Conservation (phyloP, 2,888 invertebrate species). For the Mimachlamys varia region DNA sequence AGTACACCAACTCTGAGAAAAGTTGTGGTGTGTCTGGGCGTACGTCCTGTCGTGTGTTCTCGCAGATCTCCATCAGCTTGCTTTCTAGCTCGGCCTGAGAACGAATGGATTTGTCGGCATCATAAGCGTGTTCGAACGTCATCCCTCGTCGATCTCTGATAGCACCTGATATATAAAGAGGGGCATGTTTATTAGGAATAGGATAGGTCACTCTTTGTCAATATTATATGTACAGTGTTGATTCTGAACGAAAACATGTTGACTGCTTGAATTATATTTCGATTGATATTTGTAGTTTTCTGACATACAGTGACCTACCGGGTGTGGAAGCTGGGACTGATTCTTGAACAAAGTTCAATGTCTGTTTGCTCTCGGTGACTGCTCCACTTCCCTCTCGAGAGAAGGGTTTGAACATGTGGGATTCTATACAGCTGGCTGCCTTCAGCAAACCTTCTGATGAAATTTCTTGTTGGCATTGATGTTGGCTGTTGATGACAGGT, state of each 20-base stretch:
- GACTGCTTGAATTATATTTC: too few relatives aligned
- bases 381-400: slow-evolving; percentile 83
- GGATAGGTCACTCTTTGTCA: too few relatives aligned
- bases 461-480: slow-evolving; percentile 87
- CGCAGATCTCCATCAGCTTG: slow-evolving; percentile 71
- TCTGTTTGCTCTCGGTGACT: slow-evolving; percentile 80
- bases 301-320: too few relatives aligned
- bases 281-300: too few relatives aligned
- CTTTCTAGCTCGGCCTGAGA: slow-evolving; percentile 55
- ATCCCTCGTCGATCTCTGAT: slow-evolving; percentile 47
- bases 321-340: slow-evolving; percentile 46
- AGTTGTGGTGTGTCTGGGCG: slow-evolving; percentile 81
- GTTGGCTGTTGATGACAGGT: slow-evolving; percentile 82
- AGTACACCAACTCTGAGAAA: slow-evolving; percentile 81
- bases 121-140: slow-evolving; percentile 65
- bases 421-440: slow-evolving; percentile 86
- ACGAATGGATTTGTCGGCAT: slow-evolving; percentile 41
- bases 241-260: too few relatives aligned
- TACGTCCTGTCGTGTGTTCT: slow-evolving; percentile 76
- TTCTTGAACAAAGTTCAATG: slow-evolving; percentile 68
- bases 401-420: slow-evolving; percentile 90
- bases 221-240: too few relatives aligned
- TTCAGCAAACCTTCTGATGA: slow-evolving; percentile 85
- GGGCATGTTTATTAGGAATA: too few relatives aligned
- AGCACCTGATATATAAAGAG: background rate